Percentiles rank a stretch among this genome's conserved stretches.
Evolutionary conservation across 1,140 invertebrate species (phyloP).

Genomic region (Sesamia nonagrioides): DNA sequence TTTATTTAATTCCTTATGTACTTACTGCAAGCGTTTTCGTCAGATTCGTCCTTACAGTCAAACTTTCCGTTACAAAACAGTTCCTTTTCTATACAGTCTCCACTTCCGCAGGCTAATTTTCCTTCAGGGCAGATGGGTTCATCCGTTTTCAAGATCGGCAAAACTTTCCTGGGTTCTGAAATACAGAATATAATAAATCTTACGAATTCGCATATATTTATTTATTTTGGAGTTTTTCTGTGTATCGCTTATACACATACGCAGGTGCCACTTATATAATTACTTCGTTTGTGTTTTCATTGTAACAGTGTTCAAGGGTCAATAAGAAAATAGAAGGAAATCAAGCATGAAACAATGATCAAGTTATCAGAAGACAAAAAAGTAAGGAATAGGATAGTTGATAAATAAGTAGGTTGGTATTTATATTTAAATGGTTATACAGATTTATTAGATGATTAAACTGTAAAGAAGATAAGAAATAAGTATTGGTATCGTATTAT

Average conservation of each 20-base stretch:
- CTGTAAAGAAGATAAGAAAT: slow-evolving; percentile 28
- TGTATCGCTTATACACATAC: slow-evolving; percentile 31
- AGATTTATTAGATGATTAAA: slow-evolving; percentile 43
- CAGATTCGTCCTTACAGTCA: slow-evolving; percentile 97
- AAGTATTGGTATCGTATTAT: slow-evolving; percentile 1
- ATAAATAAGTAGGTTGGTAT: slow-evolving; percentile 55
- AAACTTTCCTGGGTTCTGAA: slow-evolving; percentile 95
- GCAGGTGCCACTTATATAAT: slow-evolving; percentile 42
- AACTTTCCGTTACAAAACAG: slow-evolving; percentile 97
- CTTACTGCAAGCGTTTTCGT: slow-evolving; percentile 98
- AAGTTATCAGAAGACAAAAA: slow-evolving; percentile 66
- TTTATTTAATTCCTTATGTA: slow-evolving; percentile 63
- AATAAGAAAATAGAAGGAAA: slow-evolving; percentile 70
- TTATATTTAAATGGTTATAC: slow-evolving; percentile 38
- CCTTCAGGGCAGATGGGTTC: slow-evolving; percentile 96
- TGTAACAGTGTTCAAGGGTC: slow-evolving; percentile 67
- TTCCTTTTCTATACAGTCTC: slow-evolving; percentile 96
- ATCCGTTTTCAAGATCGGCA: slow-evolving; percentile 96
- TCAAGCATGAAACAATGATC: slow-evolving; percentile 76
- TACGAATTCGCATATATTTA: slow-evolving; percentile 3
- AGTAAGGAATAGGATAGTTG: slow-evolving; percentile 58
- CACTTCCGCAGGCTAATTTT: slow-evolving; percentile 95
- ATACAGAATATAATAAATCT: slow-evolving; percentile 46
- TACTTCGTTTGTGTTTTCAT: slow-evolving; percentile 65
- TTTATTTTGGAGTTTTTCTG: not conserved